Evolutionary conservation across 2,888 invertebrate species (phyloP).

Genomic region (Agriopis marginaria): DNA sequence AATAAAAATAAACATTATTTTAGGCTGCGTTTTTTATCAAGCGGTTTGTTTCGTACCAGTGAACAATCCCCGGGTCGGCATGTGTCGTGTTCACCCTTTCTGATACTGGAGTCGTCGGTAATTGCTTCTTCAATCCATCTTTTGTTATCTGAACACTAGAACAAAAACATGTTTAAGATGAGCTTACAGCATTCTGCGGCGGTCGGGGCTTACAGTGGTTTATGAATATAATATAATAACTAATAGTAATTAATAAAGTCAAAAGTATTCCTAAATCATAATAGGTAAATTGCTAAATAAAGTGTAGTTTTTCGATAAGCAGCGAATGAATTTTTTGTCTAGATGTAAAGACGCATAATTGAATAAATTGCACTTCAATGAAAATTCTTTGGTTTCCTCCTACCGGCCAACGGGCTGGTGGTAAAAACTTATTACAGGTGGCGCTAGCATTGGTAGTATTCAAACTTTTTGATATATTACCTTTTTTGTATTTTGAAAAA

Average conservation of each 20-base stretch:
- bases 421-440: no score
- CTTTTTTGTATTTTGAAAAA: no score
- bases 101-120: constrained; percentile 68
- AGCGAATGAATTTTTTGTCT: no score
- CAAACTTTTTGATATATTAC: no score
- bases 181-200: constrained; percentile 38
- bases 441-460: no score
- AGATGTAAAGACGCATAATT: no score
- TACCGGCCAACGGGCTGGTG: no score
- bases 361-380: no score
- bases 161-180: constrained; percentile 64
- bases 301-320: no score
- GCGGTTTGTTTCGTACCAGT: constrained; percentile 34
- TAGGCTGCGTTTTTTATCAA: background rate
- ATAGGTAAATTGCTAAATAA: no score
- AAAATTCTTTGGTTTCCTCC: no score
- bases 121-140: constrained; percentile 71
- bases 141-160: constrained; percentile 61
- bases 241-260: background rate
- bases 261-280: no score
- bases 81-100: constrained; percentile 67
- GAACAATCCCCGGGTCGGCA: constrained; percentile 50
- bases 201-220: background rate
- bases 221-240: constrained; percentile 1
- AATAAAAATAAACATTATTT: background rate